Conservation (phyloP, 1,140 invertebrate genomes). For the Dendroctonus valens region DNA sequence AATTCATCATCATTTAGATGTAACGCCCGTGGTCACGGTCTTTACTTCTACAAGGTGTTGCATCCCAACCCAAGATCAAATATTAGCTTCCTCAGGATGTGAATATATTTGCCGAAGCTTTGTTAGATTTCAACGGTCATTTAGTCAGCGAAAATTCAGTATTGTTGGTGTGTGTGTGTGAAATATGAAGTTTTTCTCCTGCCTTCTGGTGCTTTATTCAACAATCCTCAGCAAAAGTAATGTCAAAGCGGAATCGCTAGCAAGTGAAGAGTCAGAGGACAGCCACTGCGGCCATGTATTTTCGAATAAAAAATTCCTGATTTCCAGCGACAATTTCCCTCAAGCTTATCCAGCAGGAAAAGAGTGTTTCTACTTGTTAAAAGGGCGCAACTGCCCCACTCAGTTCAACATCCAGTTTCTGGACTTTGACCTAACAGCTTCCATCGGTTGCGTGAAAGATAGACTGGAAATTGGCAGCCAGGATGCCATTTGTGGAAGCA, state of each 20-base stretch:
- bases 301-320: slow-evolving; percentile 44
- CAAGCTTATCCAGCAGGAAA: slow-evolving; percentile 51
- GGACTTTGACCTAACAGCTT: slow-evolving; percentile 54
- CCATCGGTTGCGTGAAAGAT: slow-evolving; percentile 54
- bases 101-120: slow-evolving; percentile 13
- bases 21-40: slow-evolving; percentile 12
- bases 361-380: slow-evolving; percentile 55
- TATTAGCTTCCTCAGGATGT: slow-evolving; percentile 18
- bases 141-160: too few species aligned
- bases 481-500: slow-evolving; percentile 54
- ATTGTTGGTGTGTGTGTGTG: too few species aligned
- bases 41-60: slow-evolving; percentile 18
- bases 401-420: slow-evolving; percentile 58
- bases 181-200: too few species aligned
- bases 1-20: slow-evolving; percentile 7
- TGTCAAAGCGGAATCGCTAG: too few species aligned
- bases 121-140: too few species aligned
- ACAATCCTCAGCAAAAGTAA: too few species aligned
- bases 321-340: slow-evolving; percentile 57
- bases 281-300: slow-evolving; percentile 39
- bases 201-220: too few species aligned
- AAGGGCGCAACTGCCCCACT: slow-evolving; percentile 54
- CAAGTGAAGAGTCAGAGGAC: too few species aligned
- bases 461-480: slow-evolving; percentile 51
- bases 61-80: slow-evolving; percentile 7